Conservation (phyloP, 2,797 vertebrate genomes). For the Pangasius djambal region DNA sequence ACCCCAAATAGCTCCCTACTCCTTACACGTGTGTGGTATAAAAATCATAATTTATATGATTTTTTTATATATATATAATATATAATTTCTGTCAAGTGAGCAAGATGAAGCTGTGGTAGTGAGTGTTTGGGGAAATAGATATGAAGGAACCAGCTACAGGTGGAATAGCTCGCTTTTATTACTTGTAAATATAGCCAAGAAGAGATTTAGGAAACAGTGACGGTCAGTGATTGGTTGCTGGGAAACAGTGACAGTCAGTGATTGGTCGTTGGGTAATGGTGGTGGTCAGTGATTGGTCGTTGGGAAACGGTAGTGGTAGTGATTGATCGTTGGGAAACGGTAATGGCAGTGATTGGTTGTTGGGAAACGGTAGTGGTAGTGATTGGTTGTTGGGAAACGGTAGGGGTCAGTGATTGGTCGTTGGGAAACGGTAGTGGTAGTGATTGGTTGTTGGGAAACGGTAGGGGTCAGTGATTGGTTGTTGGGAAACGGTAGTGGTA, state of each 20-base stretch:
- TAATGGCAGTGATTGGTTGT: neutral
- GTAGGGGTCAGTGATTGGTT: neutral
- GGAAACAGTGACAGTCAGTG: neutral
- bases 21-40: neutral
- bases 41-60: neutral
- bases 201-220: neutral
- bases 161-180: neutral
- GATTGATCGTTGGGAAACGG: neutral
- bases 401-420: neutral
- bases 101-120: neutral
- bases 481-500: neutral
- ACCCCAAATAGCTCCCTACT: neutral
- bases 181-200: neutral
- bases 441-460: neutral
- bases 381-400: neutral
- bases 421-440: neutral
- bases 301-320: neutral
- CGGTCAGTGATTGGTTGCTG: neutral
- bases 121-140: neutral
- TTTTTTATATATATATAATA: no score
- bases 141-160: neutral
- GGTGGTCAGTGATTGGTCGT: neutral
- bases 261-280: neutral
- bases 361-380: no score
- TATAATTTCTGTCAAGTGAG: neutral